A percentile compares a stretch with the other conserved stretches of the same genome.
Conservation (phyloP, 2,797 vertebrate species). For the Channa striata region DNA sequence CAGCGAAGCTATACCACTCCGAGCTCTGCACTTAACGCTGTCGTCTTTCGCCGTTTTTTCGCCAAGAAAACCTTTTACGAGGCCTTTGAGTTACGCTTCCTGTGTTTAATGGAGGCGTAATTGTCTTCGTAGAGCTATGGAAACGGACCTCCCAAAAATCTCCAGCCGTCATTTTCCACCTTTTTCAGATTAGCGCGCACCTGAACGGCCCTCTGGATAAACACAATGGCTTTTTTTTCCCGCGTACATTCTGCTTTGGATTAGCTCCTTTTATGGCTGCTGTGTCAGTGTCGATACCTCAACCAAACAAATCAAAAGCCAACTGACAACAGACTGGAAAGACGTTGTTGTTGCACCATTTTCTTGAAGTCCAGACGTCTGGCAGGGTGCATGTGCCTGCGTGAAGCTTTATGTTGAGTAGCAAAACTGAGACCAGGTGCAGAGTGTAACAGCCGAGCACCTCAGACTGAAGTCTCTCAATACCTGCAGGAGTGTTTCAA, state of each 20-base stretch:
- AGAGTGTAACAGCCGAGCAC: slow-evolving; percentile 35
- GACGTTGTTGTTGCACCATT: slow-evolving; percentile 40
- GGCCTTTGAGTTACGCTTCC: slow-evolving; percentile 63
- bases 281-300: slow-evolving; percentile 56
- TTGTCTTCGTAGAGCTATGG: slow-evolving; percentile 61
- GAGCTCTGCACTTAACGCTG: slow-evolving; percentile 20
- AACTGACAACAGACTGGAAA: slow-evolving; percentile 63
- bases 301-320: slow-evolving; percentile 60
- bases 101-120: slow-evolving; percentile 72
- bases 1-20: background rate
- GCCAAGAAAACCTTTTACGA: slow-evolving; percentile 55
- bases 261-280: slow-evolving; percentile 54
- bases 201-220: slow-evolving; percentile 69
- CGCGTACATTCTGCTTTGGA: slow-evolving; percentile 52
- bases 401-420: slow-evolving; percentile 25
- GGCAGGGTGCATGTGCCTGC: slow-evolving; percentile 11
- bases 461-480: slow-evolving; percentile 40
- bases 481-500: slow-evolving; percentile 35
- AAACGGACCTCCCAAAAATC: slow-evolving; percentile 56
- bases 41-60: slow-evolving; percentile 39
- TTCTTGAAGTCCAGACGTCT: slow-evolving; percentile 44
- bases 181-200: slow-evolving; percentile 77
- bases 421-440: slow-evolving; percentile 15
- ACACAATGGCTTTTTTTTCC: slow-evolving; percentile 29
- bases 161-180: slow-evolving; percentile 60